Percentiles rank a stretch among this genome's conserved stretches.
Evolutionary conservation across 2,113 vertebrate genomes (phyloP).

Genomic region (Psittacula cyanocephala): DNA sequence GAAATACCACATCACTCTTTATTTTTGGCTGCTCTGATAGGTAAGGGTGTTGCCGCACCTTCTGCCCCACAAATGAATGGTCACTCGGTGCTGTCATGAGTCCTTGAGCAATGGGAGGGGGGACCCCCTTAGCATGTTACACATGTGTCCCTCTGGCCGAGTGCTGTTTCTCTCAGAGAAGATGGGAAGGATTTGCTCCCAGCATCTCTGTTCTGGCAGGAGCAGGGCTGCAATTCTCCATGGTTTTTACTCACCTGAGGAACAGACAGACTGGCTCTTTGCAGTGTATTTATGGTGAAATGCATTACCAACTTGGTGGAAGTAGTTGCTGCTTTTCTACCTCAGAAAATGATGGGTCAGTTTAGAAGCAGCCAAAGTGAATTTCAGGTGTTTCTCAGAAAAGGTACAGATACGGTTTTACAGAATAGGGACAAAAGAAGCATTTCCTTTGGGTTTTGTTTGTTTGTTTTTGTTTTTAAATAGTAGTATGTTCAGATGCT

Average conservation of each 20-base stretch:
- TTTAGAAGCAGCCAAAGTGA: background rate
- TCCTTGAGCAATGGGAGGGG: background rate
- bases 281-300: background rate
- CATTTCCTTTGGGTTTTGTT: background rate
- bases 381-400: background rate
- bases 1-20: background rate
- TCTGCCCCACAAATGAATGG: background rate
- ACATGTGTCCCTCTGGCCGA: fast-evolving
- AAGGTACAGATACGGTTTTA: background rate
- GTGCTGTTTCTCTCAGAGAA: too few species aligned
- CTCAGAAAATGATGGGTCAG: background rate
- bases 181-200: background rate
- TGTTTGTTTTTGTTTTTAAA: background rate
- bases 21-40: background rate
- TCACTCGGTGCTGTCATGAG: background rate
- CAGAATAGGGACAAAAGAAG: background rate
- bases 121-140: background rate
- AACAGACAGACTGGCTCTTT: background rate
- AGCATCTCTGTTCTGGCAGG: too few species aligned
- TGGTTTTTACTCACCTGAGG: background rate
- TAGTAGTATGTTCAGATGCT: background rate
- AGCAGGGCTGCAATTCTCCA: background rate
- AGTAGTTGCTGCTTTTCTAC: background rate
- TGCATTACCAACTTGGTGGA: background rate
- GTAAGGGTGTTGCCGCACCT: background rate